Evolutionary conservation across 2,797 vertebrate species (phyloP).

Genomic region (Discoglossus pictus): DNA sequence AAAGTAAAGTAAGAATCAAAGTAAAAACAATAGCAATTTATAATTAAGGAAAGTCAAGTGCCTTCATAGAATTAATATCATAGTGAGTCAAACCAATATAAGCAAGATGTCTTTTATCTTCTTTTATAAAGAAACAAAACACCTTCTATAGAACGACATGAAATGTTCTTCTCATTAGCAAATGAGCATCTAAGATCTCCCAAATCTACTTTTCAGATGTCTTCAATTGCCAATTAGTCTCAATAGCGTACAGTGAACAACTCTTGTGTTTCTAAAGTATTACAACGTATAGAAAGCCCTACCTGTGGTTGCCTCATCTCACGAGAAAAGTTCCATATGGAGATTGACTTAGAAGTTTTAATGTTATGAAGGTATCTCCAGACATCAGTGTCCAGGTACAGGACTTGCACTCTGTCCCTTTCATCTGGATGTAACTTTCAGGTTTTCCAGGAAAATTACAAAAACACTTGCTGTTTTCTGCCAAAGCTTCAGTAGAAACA

Average conservation of each 20-base stretch:
- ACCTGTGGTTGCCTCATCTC: conserved; percentile 25
- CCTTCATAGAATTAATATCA: too few relatives aligned
- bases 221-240: conserved; percentile 51
- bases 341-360: conserved; percentile 24
- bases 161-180: conserved; percentile 42
- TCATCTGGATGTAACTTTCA: conserved; percentile 23
- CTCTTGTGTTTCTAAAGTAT: conserved; percentile 36
- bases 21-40: neutral
- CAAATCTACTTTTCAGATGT: conserved; percentile 51
- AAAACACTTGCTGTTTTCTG: conserved; percentile 33
- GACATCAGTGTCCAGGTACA: conserved; percentile 22
- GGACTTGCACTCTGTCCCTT: conserved; percentile 18
- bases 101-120: conserved; percentile 31
- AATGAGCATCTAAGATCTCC: conserved; percentile 31
- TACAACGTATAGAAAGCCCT: conserved; percentile 28
- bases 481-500: conserved; percentile 30
- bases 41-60: neutral
- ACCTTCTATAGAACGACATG: conserved; percentile 11
- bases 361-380: conserved; percentile 38
- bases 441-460: conserved; percentile 27
- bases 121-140: conserved; percentile 13
- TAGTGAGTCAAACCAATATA: too few relatives aligned
- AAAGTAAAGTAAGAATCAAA: neutral
- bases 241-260: conserved; percentile 35
- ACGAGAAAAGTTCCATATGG: conserved; percentile 42